Evolutionary conservation across 2,888 invertebrate genomes (phyloP).

Genomic region (Pyrochroa serraticornis): DNA sequence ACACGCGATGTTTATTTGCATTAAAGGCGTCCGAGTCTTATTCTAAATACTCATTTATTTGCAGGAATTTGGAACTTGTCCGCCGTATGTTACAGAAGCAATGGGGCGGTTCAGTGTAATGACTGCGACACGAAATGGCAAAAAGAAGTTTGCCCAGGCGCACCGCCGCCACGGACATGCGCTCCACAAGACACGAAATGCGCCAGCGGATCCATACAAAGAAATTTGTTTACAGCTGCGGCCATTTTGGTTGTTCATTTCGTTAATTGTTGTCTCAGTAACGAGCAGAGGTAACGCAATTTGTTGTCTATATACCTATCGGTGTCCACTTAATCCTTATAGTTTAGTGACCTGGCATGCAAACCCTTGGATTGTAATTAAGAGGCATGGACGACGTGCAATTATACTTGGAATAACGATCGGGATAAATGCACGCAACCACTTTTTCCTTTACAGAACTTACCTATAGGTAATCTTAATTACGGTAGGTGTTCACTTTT

Average conservation of each 20-base stretch:
- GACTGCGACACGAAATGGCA: slow-evolving; percentile 44
- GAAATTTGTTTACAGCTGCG: slow-evolving; percentile 39
- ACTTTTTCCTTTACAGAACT: slow-evolving; percentile 7
- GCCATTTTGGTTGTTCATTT: slow-evolving; percentile 45
- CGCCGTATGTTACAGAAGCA: slow-evolving; percentile 27
- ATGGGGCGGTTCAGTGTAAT: slow-evolving; percentile 48
- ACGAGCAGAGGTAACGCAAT: slow-evolving; percentile 33
- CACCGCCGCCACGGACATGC: slow-evolving; percentile 10
- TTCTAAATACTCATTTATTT: slow-evolving; percentile 45
- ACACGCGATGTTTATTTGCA: slow-evolving; percentile 44
- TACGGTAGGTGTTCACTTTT: slow-evolving; percentile 2
- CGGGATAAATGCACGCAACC: neutral
- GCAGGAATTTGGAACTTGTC: slow-evolving; percentile 43
- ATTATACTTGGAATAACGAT: slow-evolving; percentile 7
- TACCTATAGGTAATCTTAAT: slow-evolving; percentile 3
- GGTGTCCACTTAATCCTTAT: slow-evolving; percentile 22
- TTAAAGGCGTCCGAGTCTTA: slow-evolving; percentile 35
- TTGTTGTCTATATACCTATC: slow-evolving; percentile 16
- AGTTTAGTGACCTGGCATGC: slow-evolving; percentile 23
- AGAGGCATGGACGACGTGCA: slow-evolving; percentile 1
- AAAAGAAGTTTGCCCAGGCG: slow-evolving; percentile 37
- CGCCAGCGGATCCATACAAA: slow-evolving; percentile 35
- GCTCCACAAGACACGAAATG: slow-evolving; percentile 23
- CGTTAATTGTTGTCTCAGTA: slow-evolving; percentile 41
- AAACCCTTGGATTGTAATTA: neutral